Evolutionary conservation across 1,140 invertebrate species (phyloP), one percentile per base, ranked within the genome.

Genomic region (Brachionus rubens): DNA sequence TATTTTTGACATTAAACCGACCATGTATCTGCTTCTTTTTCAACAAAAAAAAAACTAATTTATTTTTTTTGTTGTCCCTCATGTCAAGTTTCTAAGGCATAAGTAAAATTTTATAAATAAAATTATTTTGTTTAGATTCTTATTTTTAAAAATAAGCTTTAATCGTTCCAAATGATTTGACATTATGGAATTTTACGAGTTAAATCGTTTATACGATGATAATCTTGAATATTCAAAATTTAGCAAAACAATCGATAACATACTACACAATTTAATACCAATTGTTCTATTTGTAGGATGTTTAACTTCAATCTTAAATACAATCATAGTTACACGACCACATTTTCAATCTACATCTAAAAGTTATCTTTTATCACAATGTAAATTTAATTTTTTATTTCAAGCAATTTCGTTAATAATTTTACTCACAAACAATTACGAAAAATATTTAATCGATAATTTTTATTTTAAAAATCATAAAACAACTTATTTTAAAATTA

Each of bases 181-280:
- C n/a, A n/a, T n/a, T 30, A 72, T 72, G 68, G 68, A 72, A 54
- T 72, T 72, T 50, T 72, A 72, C 21, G 68, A 72, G 21, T 24
- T 72, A 12, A 72, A 72, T 54, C 46, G 68, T 48, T 41, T 72
- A 50, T 72, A 36, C 26, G 47, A 72, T 48, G 43, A 36, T n/a
- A 33, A 54, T 41, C 41, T 72, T 4, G 5, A 21, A 50, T 14
- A 30, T 41, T 36, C 26, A 19, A 33, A 48, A 40, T 26, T 50
- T 40, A 50, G 46, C 14, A 72, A 72, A 36, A 24, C 28, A 6
- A 1, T 72, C 14, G 43, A 30, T 1, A 36, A 48, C 19, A 19
- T 26, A 24, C 5, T 50, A 24, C 40, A 33, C 28, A 50, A 21
- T 41, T 24, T 72, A 21, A 41, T 72, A 10, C 68, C 68, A n/a